These are phyloP conservation scores for Pyrochroa serraticornis DNA, from an alignment of 2,888 invertebrate genomes.

Conservation along the genomic window DNA sequence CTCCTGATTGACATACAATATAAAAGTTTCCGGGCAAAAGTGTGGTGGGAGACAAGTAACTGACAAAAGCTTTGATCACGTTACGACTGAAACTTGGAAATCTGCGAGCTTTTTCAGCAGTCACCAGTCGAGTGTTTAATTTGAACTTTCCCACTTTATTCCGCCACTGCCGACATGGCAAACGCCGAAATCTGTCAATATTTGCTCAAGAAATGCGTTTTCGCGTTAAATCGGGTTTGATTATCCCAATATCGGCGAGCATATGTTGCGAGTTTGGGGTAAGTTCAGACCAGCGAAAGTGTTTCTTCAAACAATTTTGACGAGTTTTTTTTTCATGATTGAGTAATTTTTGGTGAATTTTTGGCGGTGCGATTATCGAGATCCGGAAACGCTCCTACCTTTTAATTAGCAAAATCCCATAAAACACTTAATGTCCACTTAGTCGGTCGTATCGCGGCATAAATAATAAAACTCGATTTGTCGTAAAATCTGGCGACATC, in stretches of 20 bases:
- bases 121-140: slow-evolving; percentile 7
- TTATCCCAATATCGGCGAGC: not conserved
- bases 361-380: slow-evolving; percentile 1
- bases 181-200: not conserved
- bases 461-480: slow-evolving; percentile 8
- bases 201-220: not conserved
- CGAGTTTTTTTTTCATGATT: too few species aligned
- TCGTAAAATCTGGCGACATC: slow-evolving; percentile 4
- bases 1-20: slow-evolving; percentile 17
- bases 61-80: slow-evolving; percentile 14
- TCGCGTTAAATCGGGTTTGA: not conserved
- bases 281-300: too few species aligned
- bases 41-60: slow-evolving; percentile 3
- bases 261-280: too few species aligned
- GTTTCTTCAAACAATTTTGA: too few species aligned
- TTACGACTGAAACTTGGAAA: slow-evolving; percentile 15
- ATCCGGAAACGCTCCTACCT: slow-evolving; percentile 17
- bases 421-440: slow-evolving; percentile 14
- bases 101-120: slow-evolving; percentile 6
- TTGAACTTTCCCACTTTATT: not conserved
- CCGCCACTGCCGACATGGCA: not conserved
- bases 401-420: slow-evolving; percentile 17
- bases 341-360: slow-evolving; percentile 2
- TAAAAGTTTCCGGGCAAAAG: slow-evolving; percentile 11
- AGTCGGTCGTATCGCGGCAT: not conserved